phyloP scores from a whole-genome alignment of 2,797 vertebrate species.

The Petrocephalus sullivani region DNA sequence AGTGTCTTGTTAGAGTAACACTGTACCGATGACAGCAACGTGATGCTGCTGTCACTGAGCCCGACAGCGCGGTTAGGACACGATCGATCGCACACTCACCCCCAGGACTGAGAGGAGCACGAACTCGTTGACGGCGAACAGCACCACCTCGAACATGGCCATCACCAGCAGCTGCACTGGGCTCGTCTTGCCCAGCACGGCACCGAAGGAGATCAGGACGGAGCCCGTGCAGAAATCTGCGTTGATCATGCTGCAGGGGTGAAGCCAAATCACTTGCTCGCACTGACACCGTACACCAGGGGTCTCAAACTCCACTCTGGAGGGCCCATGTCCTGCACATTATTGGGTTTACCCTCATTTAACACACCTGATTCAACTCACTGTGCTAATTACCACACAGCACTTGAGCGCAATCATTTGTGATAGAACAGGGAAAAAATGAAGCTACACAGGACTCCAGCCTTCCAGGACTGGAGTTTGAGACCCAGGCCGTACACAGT shows the following conservation, averaged over 20 bases:
- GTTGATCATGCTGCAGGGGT: conserved; percentile 56
- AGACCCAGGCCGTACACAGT: background rate
- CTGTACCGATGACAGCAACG: background rate
- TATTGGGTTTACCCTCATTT: too few relatives aligned
- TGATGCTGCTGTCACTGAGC: background rate
- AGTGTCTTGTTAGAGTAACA: background rate
- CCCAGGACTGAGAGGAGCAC: conserved; percentile 42
- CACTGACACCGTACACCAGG: background rate
- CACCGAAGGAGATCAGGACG: conserved; percentile 73
- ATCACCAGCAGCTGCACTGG: conserved; percentile 72
- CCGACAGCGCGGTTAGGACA: background rate
- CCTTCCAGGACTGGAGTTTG: too few relatives aligned
- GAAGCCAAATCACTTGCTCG: background rate
- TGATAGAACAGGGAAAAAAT: too few relatives aligned
- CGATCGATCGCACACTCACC: background rate
- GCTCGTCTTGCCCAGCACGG: conserved; percentile 72
- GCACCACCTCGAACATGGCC: conserved; percentile 67
- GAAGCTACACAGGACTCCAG: too few relatives aligned
- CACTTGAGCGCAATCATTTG: too few relatives aligned
- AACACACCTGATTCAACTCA: too few relatives aligned
- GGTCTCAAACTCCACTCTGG: too few relatives aligned
- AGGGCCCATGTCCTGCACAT: too few relatives aligned
- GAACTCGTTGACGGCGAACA: conserved; percentile 70
- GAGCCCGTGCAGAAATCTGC: conserved; percentile 74
- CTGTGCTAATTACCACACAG: too few relatives aligned